A percentile compares a stretch with the other conserved stretches of the same genome.
These are phyloP conservation scores for Cyanocitta stelleri DNA, from an alignment of 2,113 vertebrate species.

Conservation along the genomic window DNA sequence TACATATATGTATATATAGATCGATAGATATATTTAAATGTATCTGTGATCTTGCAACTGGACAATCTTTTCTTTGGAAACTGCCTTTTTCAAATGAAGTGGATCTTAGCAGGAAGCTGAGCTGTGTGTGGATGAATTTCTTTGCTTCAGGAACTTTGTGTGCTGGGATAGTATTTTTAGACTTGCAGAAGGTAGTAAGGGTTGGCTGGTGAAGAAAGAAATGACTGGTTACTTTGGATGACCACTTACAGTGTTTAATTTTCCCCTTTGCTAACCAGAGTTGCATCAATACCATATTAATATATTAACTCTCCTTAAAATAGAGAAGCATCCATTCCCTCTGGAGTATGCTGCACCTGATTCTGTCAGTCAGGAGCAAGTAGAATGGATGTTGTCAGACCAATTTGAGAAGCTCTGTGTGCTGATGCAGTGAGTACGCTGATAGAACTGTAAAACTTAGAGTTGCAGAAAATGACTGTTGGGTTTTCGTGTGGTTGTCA, in stretches of 20 bases:
- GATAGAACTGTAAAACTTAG: background rate
- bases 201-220: background rate
- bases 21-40: background rate
- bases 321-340: conserved; percentile 8
- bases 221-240: background rate
- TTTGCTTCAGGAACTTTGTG: background rate
- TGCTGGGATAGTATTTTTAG: background rate
- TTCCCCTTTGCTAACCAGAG: background rate
- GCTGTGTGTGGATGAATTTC: background rate
- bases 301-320: conserved; percentile 36
- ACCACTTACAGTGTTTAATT: background rate
- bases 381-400: conserved; percentile 10
- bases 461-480: background rate
- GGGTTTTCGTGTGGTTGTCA: background rate
- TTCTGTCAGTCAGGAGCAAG: conserved; percentile 47
- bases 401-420: background rate
- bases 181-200: background rate
- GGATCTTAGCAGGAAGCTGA: background rate
- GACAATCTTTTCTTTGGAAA: background rate
- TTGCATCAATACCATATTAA: conserved; percentile 1
- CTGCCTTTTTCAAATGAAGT: background rate
- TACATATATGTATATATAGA: too few relatives aligned
- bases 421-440: background rate
- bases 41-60: background rate
- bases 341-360: conserved; percentile 38